phyloP scores from a whole-genome alignment of 2,113 vertebrate species.

The Phasianus colchicus region DNA sequence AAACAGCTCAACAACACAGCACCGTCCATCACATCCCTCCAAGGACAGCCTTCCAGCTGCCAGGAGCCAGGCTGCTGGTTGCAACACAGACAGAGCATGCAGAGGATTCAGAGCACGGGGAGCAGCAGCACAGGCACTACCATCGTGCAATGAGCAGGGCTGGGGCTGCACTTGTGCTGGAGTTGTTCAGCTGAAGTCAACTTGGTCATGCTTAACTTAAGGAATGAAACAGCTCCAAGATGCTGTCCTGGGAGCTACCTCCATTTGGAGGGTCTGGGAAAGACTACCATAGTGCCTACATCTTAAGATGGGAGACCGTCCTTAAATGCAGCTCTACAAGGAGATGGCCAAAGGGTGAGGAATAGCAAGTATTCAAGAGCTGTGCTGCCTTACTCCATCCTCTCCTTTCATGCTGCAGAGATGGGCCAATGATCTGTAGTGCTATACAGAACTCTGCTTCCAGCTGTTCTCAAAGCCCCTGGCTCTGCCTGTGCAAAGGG shows the following conservation, averaged over 20 bases:
- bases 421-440: neutral
- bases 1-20: neutral
- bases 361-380: neutral
- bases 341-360: slow-evolving; percentile 23
- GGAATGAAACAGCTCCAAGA: neutral
- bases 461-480: slow-evolving; percentile 8
- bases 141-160: fast-evolving
- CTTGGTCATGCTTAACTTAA: fast-evolving
- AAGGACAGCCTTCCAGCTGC: neutral
- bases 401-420: neutral
- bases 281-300: neutral
- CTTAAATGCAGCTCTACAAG: neutral
- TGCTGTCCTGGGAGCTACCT: neutral
- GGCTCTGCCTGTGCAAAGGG: neutral
- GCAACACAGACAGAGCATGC: neutral
- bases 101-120: fast-evolving
- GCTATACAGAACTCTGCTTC: neutral
- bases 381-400: neutral
- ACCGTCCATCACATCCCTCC: neutral
- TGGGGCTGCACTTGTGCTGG: fast-evolving
- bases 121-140: neutral
- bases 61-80: neutral
- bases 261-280: neutral
- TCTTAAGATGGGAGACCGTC: neutral
- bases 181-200: neutral